Evolutionary conservation across 2,113 vertebrate species (phyloP).

Genomic region (Papio anubis): DNA sequence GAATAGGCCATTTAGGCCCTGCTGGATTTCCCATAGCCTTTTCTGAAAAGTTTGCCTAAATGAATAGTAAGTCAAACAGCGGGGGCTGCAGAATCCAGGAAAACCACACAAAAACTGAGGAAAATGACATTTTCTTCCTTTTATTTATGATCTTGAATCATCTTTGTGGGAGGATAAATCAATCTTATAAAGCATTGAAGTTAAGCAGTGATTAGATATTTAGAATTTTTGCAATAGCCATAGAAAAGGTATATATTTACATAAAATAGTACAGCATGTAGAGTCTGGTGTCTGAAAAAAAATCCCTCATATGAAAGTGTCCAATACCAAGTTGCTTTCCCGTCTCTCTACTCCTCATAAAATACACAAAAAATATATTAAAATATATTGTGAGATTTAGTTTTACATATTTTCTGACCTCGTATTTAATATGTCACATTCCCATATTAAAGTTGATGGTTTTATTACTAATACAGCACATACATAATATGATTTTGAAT

Average conservation of each 20-base stretch:
- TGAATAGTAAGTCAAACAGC: neutral
- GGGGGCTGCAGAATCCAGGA: neutral
- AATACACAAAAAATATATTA: neutral
- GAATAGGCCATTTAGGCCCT: neutral
- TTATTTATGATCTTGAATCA: conserved; percentile 19
- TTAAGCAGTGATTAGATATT: neutral
- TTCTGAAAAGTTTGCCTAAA: neutral
- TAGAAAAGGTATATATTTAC: neutral
- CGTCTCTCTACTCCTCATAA: neutral
- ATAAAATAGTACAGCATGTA: neutral
- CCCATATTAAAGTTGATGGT: neutral
- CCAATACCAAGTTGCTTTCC: neutral
- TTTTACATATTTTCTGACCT: neutral
- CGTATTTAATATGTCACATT: neutral
- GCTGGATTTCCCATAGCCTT: neutral
- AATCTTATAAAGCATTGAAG: neutral
- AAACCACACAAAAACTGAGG: neutral
- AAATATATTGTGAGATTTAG: neutral
- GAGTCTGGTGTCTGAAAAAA: neutral
- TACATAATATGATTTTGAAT: neutral
- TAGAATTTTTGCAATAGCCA: neutral
- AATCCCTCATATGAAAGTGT: neutral
- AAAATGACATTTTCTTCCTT: conserved; percentile 9
- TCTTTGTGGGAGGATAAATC: conserved; percentile 1
- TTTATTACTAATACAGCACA: neutral